A percentile compares a stretch with the other conserved stretches of the same genome.
These are phyloP conservation scores for Troides helena DNA, from an alignment of 2,888 invertebrate genomes.

Conservation along the genomic window DNA sequence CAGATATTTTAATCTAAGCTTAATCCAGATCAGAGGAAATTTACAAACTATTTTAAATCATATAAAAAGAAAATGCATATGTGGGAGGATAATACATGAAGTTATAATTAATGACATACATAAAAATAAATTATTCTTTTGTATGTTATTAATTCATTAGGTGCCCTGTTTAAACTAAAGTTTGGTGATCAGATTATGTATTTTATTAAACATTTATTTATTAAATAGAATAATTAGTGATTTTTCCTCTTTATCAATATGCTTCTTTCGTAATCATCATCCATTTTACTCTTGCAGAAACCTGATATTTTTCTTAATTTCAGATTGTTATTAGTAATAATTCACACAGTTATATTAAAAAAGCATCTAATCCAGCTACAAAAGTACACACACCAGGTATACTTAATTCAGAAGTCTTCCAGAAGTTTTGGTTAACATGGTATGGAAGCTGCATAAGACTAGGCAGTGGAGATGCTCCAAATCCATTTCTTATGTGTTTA, in stretches of 20 bases:
- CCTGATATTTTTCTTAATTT: conserved; percentile 11
- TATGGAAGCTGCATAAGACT: conserved; percentile 58
- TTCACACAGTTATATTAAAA: conserved; percentile 44
- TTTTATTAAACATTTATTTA: no score
- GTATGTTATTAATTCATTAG: no score
- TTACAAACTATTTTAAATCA: no score
- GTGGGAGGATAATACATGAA: no score
- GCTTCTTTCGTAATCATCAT: background rate
- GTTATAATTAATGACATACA: no score
- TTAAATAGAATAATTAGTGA: no score
- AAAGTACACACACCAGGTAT: conserved; percentile 62
- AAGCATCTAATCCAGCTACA: conserved; percentile 33
- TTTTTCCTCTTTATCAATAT: background rate
- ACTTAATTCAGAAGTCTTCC: conserved; percentile 60
- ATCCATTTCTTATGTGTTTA: conserved; percentile 42
- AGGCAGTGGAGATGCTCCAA: conserved; percentile 58
- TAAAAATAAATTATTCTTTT: no score
- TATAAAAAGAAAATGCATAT: no score
- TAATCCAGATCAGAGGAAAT: no score
- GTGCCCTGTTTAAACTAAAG: no score
- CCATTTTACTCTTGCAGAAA: background rate
- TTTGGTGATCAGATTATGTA: no score
- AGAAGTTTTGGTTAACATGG: conserved; percentile 77
- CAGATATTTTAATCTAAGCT: no score
- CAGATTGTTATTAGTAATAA: conserved; percentile 48